Base-by-base conservation (phyloP, 2,888 invertebrate genomes). In the Endotricha flammealis region DNA sequence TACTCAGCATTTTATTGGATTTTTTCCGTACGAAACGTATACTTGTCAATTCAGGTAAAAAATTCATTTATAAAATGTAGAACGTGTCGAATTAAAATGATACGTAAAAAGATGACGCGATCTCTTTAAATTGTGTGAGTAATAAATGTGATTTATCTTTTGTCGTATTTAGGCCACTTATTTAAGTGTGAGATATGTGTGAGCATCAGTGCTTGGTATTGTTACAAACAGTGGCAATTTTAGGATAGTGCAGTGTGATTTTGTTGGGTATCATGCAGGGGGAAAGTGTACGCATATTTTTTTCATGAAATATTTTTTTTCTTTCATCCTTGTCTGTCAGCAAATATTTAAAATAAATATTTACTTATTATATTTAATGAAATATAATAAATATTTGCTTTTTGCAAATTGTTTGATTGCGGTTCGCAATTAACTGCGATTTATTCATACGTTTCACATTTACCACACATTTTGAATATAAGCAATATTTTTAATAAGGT, bases 1-100 rank as follows among this genome's bases (percentile, higher is more conserved):
- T 83, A 81, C 70, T 71, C 70, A 64, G 73, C 70, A 52, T 54
- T 49, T 56, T 46, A 47, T 39, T 40, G 36, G 53, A 50, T 53
- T 57, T 48, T 32, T 34, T 29, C 23, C 14, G 29, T 22, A 23
- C 29, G 29, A 12, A 7, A 11, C 13, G 29, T 29, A 23, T 22
- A 35, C 11, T 29, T 35, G 29, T 12, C 34, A 29, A 34, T 35
- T 14, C 29, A 29, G 11, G 2, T 35, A 23, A 7, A 11, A n/a
- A 35, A 29, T 35, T 14, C 11, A 11, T 12, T 24, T 32, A 29
- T 32, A 16, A 8, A 29, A 10, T 29, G 14, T 23, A 8, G 10
- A 14, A 22, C 9, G 20, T 20, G 22, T 20, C n/a, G 10, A 10
- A 14, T 24, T 25, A 25, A 16, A 12, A 14, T 27, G 16, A 25